These are phyloP conservation scores for Lathronympha strigana DNA, from an alignment of 2,888 invertebrate species.

Conservation along the genomic window DNA sequence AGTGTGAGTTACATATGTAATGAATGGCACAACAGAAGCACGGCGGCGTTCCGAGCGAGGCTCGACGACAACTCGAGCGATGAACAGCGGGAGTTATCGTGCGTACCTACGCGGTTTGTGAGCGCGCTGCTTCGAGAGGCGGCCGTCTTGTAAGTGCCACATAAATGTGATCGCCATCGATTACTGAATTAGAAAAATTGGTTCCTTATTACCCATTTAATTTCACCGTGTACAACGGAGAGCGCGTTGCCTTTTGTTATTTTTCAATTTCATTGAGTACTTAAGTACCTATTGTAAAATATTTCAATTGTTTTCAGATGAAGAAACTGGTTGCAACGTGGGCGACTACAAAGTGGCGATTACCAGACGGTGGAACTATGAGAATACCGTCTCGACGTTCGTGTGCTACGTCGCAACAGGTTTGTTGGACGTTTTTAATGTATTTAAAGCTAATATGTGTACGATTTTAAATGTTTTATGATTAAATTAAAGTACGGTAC, in stretches of 20 bases:
- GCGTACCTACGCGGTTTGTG: constrained; percentile 94
- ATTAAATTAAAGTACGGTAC: no score
- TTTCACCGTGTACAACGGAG: no score
- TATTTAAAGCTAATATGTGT: no score
- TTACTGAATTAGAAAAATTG: no score
- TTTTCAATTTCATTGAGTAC: no score
- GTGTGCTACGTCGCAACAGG: constrained; percentile 92
- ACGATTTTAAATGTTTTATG: no score
- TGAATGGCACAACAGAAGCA: neutral
- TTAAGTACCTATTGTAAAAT: no score
- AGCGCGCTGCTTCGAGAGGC: constrained; percentile 91
- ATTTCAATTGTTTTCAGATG: constrained; percentile 84
- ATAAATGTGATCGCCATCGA: no score
- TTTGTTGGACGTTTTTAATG: constrained; percentile 49
- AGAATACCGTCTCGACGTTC: constrained; percentile 93
- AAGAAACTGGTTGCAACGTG: constrained; percentile 95
- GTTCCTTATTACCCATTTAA: no score
- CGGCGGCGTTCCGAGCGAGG: constrained; percentile 80
- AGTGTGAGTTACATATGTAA: no score
- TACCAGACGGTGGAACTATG: constrained; percentile 94
- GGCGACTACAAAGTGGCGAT: constrained; percentile 93
- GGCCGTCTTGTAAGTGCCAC: constrained; percentile 15
- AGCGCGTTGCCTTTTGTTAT: no score
- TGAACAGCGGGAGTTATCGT: constrained; percentile 92
- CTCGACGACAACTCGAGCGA: neutral